Evolutionary conservation across 2,113 vertebrate species (phyloP).

Genomic region (Apodemus sylvaticus): DNA sequence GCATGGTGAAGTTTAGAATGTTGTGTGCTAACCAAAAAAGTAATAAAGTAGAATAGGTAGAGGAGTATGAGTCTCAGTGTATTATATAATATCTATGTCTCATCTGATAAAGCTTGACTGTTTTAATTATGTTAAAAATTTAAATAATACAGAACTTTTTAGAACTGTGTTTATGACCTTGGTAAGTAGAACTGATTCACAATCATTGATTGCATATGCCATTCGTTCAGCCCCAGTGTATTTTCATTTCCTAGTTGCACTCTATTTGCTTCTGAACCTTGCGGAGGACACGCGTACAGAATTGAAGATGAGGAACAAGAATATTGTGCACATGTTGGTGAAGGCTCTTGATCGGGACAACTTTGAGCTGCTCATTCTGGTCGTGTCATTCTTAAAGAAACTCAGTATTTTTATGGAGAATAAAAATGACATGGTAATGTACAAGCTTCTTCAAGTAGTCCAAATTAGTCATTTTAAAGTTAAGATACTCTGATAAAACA

Average conservation of each 20-base stretch:
- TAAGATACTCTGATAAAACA: constrained; percentile 23
- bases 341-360: constrained; percentile 93
- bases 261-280: constrained; percentile 95
- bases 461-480: neutral
- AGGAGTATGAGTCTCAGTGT: neutral
- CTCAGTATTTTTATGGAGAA: constrained; percentile 98
- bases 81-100: neutral
- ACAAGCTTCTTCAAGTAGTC: neutral
- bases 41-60: neutral
- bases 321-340: constrained; percentile 95
- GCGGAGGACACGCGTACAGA: constrained; percentile 95
- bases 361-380: constrained; percentile 93
- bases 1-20: too few species aligned
- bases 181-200: neutral
- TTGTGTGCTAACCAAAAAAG: neutral
- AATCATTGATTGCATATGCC: neutral
- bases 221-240: neutral
- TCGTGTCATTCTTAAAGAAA: constrained; percentile 96
- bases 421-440: constrained; percentile 97
- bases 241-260: constrained; percentile 86
- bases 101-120: neutral
- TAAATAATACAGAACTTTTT: neutral
- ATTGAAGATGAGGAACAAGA: constrained; percentile 98
- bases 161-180: neutral
- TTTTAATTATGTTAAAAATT: neutral